phyloP scores from a whole-genome alignment of 2,888 invertebrate species.

The Polia nebulosa region DNA sequence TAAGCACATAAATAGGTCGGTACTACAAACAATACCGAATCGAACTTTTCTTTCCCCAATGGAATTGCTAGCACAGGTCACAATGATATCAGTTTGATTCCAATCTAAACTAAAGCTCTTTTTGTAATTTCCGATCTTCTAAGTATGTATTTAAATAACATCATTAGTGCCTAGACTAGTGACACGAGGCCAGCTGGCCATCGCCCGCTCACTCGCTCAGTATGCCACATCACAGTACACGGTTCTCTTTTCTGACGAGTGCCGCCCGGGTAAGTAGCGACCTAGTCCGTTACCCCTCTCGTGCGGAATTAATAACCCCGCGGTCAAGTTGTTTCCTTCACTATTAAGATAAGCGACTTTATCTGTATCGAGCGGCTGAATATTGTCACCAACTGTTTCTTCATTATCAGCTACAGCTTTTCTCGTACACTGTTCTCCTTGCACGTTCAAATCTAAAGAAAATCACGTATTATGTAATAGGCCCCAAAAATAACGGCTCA shows the following conservation, averaged over 20 bases:
- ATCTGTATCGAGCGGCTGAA: constrained; percentile 4
- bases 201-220: not conserved
- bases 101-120: too few species aligned
- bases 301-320: constrained; percentile 17
- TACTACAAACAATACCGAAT: not conserved
- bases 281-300: not conserved
- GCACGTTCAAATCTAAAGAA: not conserved
- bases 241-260: not conserved
- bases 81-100: not conserved
- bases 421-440: not conserved
- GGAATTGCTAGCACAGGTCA: not conserved
- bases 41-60: not conserved
- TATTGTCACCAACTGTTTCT: not conserved
- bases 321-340: constrained; percentile 27
- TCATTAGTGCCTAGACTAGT: not conserved
- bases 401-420: not conserved
- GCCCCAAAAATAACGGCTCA: too few species aligned
- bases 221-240: not conserved
- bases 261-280: not conserved
- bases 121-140: not conserved
- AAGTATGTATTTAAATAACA: not conserved
- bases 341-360: constrained; percentile 18
- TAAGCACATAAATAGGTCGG: not conserved
- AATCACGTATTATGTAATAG: too few species aligned
- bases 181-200: too few species aligned